Percentiles rank a stretch among this genome's conserved stretches.
Evolutionary conservation across 2,797 vertebrate genomes (phyloP).

Genomic region (Danio kyathit): DNA sequence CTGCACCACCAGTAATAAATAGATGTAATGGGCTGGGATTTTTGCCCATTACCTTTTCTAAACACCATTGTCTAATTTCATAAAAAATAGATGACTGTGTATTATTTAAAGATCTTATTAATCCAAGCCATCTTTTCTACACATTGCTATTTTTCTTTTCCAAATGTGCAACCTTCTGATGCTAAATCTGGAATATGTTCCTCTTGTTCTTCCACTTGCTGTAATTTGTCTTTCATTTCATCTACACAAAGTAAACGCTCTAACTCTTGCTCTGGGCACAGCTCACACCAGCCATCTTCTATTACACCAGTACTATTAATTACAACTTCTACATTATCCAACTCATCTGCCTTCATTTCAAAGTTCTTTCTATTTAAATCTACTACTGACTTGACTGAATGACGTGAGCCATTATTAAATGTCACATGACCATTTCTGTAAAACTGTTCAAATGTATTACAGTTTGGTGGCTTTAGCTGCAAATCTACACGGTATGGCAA

Average conservation of each 20-base stretch:
- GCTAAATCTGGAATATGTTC: background rate
- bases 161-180: background rate
- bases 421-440: background rate
- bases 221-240: background rate
- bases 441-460: slow-evolving; percentile 10
- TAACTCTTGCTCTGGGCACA: background rate
- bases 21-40: slow-evolving; percentile 40
- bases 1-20: slow-evolving; percentile 43
- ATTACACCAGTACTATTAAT: background rate
- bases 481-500: slow-evolving; percentile 13
- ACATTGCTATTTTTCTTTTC: background rate
- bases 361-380: background rate
- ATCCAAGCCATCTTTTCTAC: background rate
- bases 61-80: slow-evolving; percentile 31
- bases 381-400: background rate
- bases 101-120: slow-evolving; percentile 13
- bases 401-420: background rate
- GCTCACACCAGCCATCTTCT: background rate
- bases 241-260: background rate
- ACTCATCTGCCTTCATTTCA: slow-evolving; percentile 21
- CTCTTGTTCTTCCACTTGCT: background rate
- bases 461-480: slow-evolving; percentile 2
- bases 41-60: background rate
- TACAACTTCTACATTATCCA: background rate
- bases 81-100: slow-evolving; percentile 30